Conservation (phyloP, 2,113 vertebrate genomes). For the Papio anubis region DNA sequence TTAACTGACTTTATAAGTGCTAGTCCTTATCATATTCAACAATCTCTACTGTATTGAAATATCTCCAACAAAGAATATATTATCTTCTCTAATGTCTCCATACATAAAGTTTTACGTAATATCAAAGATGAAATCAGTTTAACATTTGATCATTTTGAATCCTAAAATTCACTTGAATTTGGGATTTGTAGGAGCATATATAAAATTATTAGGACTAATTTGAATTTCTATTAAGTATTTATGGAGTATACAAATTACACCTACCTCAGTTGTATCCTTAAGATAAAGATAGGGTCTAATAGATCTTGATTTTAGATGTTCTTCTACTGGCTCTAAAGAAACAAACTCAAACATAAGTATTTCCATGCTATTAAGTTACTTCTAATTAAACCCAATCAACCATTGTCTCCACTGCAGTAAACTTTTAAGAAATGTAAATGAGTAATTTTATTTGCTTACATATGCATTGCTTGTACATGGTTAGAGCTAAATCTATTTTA, state of each 20-base stretch:
- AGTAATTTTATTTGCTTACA: neutral
- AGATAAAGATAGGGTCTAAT: constrained; percentile 26
- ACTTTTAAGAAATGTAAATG: constrained; percentile 15
- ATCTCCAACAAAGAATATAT: neutral
- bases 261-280: constrained; percentile 63
- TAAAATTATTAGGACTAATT: neutral
- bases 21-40: neutral
- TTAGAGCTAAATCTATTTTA: constrained; percentile 23
- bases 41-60: neutral
- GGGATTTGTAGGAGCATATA: neutral
- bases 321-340: constrained; percentile 56
- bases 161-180: constrained; percentile 35
- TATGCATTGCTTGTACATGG: neutral
- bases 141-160: constrained; percentile 13
- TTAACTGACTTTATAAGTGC: constrained; percentile 13
- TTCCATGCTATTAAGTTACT: neutral
- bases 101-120: neutral
- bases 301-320: constrained; percentile 47
- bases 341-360: constrained; percentile 49
- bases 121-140: constrained; percentile 18
- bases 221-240: neutral
- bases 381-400: neutral
- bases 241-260: constrained; percentile 10
- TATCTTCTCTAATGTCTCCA: neutral
- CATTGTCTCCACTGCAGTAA: constrained; percentile 25